A percentile compares a stretch with the other conserved stretches of the same genome.
phyloP scores from a whole-genome alignment of 2,797 vertebrate genomes.

The Enteromius treurensis region DNA sequence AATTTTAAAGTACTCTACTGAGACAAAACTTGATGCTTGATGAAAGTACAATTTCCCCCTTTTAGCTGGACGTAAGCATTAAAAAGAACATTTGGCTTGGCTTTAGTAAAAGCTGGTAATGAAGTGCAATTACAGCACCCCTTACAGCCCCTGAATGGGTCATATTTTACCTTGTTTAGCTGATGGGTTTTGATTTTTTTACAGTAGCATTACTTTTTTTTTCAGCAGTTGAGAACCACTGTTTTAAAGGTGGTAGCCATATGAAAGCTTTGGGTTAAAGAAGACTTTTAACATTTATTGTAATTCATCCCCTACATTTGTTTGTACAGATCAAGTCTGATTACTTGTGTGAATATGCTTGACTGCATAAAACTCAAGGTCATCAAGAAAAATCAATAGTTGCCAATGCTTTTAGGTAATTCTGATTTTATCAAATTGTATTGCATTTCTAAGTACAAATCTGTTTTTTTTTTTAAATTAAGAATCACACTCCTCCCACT shows the following conservation, averaged over 20 bases:
- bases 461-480: background rate
- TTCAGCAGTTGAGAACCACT: slow-evolving; percentile 10
- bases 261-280: slow-evolving; percentile 6
- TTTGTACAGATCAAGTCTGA: slow-evolving; percentile 1
- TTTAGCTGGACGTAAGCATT: background rate
- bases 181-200: background rate
- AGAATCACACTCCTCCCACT: slow-evolving; percentile 14
- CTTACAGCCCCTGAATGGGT: background rate
- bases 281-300: slow-evolving; percentile 3
- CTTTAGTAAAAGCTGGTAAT: background rate
- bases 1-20: background rate
- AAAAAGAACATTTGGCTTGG: background rate
- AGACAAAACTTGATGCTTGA: background rate
- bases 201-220: background rate
- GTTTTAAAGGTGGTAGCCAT: background rate
- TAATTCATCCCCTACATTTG: slow-evolving; percentile 9
- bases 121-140: background rate
- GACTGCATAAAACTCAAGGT: slow-evolving; percentile 21
- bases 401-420: slow-evolving; percentile 38
- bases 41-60: background rate
- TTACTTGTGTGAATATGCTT: background rate
- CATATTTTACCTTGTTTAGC: background rate
- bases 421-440: slow-evolving; percentile 35
- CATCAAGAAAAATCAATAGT: slow-evolving; percentile 22
- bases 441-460: slow-evolving; percentile 1